Percentiles rank a stretch among this genome's conserved stretches.
Conservation (phyloP, 2,797 vertebrate genomes). For the Dendrocincla fuliginosa region DNA sequence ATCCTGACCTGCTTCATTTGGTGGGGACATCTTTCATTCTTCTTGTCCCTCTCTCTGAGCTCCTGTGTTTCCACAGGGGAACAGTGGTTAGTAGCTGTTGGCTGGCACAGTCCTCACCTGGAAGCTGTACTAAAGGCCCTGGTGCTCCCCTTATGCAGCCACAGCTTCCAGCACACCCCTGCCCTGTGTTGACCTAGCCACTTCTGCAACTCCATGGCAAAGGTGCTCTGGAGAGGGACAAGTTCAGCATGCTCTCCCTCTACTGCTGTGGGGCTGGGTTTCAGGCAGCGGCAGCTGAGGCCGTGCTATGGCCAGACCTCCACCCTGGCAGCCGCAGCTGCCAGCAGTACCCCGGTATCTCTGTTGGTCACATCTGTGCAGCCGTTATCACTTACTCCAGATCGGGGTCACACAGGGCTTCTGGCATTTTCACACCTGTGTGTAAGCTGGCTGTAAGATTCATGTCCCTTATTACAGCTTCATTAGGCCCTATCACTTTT, state of each 20-base stretch:
- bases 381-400: not conserved
- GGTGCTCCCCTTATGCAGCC: not conserved
- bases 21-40: not conserved
- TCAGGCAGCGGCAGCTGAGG: not conserved
- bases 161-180: not conserved
- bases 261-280: not conserved
- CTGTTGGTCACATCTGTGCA: not conserved
- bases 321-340: not conserved
- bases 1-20: not conserved
- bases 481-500: constrained; percentile 15
- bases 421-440: not conserved
- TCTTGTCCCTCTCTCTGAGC: not conserved
- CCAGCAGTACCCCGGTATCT: fast-evolving
- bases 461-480: not conserved
- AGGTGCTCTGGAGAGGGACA: fast-evolving
- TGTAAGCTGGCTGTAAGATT: not conserved
- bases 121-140: not conserved
- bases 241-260: not conserved
- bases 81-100: fast-evolving
- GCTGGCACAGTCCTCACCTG: not conserved
- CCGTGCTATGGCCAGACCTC: not conserved
- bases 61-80: not conserved
- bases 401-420: not conserved
- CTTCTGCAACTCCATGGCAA: not conserved
- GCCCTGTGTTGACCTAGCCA: fast-evolving